Evolutionary conservation across 2,797 vertebrate genomes (phyloP).

Genomic region (Serranus cabrilla): DNA sequence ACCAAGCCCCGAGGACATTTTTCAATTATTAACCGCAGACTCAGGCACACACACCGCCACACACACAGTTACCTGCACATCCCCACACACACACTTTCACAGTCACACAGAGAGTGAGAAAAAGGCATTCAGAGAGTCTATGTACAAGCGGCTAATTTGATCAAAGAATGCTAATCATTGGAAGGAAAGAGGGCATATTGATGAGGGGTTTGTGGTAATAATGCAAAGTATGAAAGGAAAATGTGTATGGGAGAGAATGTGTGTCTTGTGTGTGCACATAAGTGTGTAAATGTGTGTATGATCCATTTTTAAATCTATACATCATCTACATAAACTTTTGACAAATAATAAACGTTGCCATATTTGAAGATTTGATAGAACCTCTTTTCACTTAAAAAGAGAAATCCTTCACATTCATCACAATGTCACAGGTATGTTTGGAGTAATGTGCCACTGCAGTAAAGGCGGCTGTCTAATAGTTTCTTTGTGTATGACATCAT

Average conservation of each 20-base stretch:
- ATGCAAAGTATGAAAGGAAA: background rate
- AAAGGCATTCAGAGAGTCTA: background rate
- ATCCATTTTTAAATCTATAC: no score
- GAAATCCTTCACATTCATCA: no score
- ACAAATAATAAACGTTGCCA: no score
- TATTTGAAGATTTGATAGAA: no score
- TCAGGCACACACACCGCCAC: slow-evolving; percentile 1
- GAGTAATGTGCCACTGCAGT: no score
- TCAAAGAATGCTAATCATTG: slow-evolving; percentile 12
- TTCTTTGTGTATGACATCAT: no score
- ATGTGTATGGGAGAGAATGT: background rate
- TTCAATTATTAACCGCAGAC: slow-evolving; percentile 55
- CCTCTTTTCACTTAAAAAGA: no score
- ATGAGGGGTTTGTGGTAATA: background rate
- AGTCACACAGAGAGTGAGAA: slow-evolving; percentile 19
- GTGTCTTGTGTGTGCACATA: background rate
- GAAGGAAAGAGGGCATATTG: slow-evolving; percentile 7
- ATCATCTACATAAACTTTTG: no score
- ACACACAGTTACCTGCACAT: slow-evolving; percentile 18
- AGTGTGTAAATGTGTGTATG: background rate
- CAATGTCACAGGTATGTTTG: no score
- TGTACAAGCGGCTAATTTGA: slow-evolving; percentile 13
- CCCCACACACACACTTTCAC: slow-evolving; percentile 4
- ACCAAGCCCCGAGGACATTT: slow-evolving; percentile 47
- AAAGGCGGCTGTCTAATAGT: no score